Base-by-base conservation (phyloP, 2,113 vertebrate genomes). In the Eudyptes chrysolophus region DNA sequence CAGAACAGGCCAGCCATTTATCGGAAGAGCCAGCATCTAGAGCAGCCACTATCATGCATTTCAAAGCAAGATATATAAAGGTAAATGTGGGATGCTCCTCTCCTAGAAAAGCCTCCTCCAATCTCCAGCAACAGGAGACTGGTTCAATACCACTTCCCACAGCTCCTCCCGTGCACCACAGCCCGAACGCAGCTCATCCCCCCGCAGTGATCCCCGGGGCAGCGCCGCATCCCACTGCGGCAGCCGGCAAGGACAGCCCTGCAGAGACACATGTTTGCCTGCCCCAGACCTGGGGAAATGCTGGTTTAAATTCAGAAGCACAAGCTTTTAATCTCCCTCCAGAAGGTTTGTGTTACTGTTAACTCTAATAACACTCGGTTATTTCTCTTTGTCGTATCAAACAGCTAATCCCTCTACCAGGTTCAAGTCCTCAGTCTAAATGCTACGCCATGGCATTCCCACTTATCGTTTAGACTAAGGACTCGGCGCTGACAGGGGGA, bases 161-260 rank as follows among this genome's bases (percentile, higher is more conserved):
- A 0, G 30, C 81, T 66, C 22, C 36, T 40, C 18, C 38, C 1
- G 4, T 12, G 44, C 77, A 13, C 4, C 34, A 7, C 66, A 57
- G 65, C 27, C 34, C 38, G 8, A 30, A 17, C 1, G 3, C 38
- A 65, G 60, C 77, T 24, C 22, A 1, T 42, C 32, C 44, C 51
- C 51, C 20, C 1, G 8, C 29, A 5, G 36, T 3, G 6, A 24
- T 38, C 30, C 46, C 57, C 4, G 1, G 46, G 55, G 22, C 65
- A 60, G 11, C 9, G 2, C 19, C 32, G 9, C 48, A 36, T 17
- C 69, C 69, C 9, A 1, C 44, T 5, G 12, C 3, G 1, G 6
- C 34, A 54, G 64, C n/a, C 3, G 1, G 40, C 3, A 5, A 48
- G 61, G 69, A 13, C 3, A 0, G 16, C 34, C 9, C 55, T 22